Evolutionary conservation across 1,140 invertebrate species (phyloP), one percentile per base, ranked within the genome.

Genomic region (Gryon sp.): DNA sequence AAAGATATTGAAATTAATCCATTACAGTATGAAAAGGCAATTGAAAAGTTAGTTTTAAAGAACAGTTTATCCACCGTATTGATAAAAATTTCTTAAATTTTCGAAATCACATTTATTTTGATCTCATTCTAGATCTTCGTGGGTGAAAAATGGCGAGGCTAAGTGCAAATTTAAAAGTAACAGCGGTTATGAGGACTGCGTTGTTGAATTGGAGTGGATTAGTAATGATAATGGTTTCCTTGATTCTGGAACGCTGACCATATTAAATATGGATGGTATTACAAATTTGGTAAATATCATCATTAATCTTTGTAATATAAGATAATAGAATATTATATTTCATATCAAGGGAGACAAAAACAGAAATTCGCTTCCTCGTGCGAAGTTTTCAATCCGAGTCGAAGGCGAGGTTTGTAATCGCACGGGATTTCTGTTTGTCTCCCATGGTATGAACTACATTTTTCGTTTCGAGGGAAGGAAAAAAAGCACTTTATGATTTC

Each of bases 141-240:
- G 95, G 94, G 91, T 95, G 0, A 95, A 95, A 80, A 93, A 92
- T 69, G 93, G 93, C 15, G 92, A 94, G 81, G 93, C 93, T 3
- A 91, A 93, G 78, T 92, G 91, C 72, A 91, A 91, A 83, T 89
- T 94, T 40, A 90, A 91, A 82, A 87, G 89, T 18, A 90, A 88
- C 73, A 89, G 87, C 28, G 87, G 86, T 2, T 93, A 92, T 85
- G 91, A 94, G 57, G 94, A 95, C 78, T 95, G 94, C 82, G 89
- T 93, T 59, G 86, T 97, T 30, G 94, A 96, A 84, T 85, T 97
- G 46, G 95, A 96, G 88, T 96, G 95, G 92, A 91, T 93, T 41
- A 92, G 91, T 41, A 90, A 86, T 38, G 83, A 88, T 22, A 83
- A 83, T 62, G 87, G 83, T 76, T 90, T 87, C 65, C 87, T 92